Evolutionary conservation across 1,140 invertebrate species (phyloP), one percentile per base, ranked within the genome.

Genomic region (Centruroides sculpturatus): DNA sequence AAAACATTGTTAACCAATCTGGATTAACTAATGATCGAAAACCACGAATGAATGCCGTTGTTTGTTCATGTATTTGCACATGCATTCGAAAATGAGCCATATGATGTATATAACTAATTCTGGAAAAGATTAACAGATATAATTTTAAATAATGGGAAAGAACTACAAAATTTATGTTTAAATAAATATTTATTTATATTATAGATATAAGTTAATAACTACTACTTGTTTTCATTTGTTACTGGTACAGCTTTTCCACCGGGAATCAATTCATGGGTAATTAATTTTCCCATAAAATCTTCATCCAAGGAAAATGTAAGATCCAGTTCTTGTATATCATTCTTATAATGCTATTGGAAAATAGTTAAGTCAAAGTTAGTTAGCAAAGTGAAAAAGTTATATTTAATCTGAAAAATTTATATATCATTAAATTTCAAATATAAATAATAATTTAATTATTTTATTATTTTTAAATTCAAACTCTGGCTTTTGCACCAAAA

Each of bases 21-120:
- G 84, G 83, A 74, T 92, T 93, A 49, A 99, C 88, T 57, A 99
- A 89, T 7, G 90, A 89, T 63, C 92, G 82, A 72, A 99, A 99
- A 4, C 97, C 97, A 69, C 86, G 85, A 47, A 96, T 92, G 71
- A 99, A 99, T 7, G 94, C 90, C 51, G 86, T 81, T 1, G 92
- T 94, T 77, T 99, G 97, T 58, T 98, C 89, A 69, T 89, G 87
- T 61, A 96, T 97, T 79, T 98, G 95, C 6, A 86, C 85, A 70
- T 97, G 89, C 87, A 99, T 96, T 64, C 93, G 84, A 73, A 97
- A 98, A 73, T 95, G 92, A 4, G 97, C 96, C 92, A 99, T 97
- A 66, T 92, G 77, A 75, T 99, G 96, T 54, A 99, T 94, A 73
- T 98, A 98, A 70, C 89, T 88, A 60, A 98, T 96, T 77, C 87